phyloP scores from a whole-genome alignment of 1,140 invertebrate species.

The Ctenoplectra terminalis region DNA sequence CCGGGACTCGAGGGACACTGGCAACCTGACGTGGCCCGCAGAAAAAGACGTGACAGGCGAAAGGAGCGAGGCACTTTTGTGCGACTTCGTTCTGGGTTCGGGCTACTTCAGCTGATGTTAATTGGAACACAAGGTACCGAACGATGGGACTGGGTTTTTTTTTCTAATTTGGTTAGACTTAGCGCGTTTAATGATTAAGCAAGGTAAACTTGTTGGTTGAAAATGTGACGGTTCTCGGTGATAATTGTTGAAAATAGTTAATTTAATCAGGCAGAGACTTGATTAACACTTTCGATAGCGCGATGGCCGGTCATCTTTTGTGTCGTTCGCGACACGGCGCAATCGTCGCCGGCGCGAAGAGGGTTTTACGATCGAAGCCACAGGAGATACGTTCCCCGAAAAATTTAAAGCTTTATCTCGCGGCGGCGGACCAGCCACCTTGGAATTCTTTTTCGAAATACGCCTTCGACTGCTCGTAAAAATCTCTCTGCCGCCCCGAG shows the following conservation, averaged over 20 bases:
- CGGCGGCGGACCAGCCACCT: neutral
- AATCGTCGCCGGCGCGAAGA: constrained; percentile 30
- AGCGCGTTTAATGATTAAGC: too few species aligned
- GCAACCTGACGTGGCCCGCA: constrained; percentile 42
- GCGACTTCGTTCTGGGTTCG: neutral
- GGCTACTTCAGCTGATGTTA: constrained; percentile 3
- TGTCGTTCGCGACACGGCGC: constrained; percentile 13
- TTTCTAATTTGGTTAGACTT: neutral
- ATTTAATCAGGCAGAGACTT: constrained; percentile 10
- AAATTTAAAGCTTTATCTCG: constrained; percentile 67
- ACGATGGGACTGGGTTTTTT: neutral
- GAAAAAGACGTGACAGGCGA: constrained; percentile 51
- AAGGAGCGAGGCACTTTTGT: constrained; percentile 28
- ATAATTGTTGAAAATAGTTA: too few species aligned
- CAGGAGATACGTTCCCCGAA: constrained; percentile 54
- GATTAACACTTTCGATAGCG: constrained; percentile 56
- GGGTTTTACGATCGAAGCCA: constrained; percentile 61
- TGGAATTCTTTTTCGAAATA: constrained; percentile 58
- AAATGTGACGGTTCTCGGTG: too few species aligned
- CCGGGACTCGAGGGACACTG: constrained; percentile 52
- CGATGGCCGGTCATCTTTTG: constrained; percentile 34
- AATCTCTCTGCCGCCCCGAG: constrained; percentile 20
- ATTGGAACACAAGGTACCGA: constrained; percentile 8
- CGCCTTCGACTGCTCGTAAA: constrained; percentile 57
- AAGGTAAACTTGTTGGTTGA: too few species aligned